Evolutionary conservation across 2,113 vertebrate genomes (phyloP).

Genomic region (Mirounga angustirostris): DNA sequence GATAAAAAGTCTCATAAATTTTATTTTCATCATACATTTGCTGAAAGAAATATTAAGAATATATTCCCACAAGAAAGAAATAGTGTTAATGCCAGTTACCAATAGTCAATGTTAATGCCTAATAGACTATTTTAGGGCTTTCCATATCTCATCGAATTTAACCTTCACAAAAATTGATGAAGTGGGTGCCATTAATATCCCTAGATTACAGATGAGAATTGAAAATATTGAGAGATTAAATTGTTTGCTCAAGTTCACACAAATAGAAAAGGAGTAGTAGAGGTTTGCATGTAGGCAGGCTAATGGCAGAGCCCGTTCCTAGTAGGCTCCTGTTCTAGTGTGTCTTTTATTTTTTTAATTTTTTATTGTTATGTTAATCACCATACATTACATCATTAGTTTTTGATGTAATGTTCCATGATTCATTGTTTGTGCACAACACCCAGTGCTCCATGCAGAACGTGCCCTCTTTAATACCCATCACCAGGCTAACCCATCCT

Average conservation of each 20-base stretch:
- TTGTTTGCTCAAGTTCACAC: neutral
- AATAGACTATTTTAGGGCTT: neutral
- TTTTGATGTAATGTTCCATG: too few relatives aligned
- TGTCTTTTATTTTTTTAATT: neutral
- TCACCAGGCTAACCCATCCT: too few relatives aligned
- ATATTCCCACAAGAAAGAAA: neutral
- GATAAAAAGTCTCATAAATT: neutral
- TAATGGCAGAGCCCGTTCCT: neutral
- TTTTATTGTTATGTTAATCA: too few relatives aligned
- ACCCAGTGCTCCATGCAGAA: too few relatives aligned
- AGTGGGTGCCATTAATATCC: neutral
- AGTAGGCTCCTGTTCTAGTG: neutral
- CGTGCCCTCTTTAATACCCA: too few relatives aligned
- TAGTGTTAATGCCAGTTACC: too few relatives aligned
- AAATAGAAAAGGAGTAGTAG: neutral
- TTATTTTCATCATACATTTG: neutral
- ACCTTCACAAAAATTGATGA: neutral
- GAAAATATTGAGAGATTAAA: neutral
- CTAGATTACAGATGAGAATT: neutral
- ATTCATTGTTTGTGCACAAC: too few relatives aligned
- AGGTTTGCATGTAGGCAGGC: neutral
- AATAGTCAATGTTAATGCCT: neutral
- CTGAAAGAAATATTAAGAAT: neutral
- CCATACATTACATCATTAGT: too few relatives aligned
- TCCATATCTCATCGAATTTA: neutral